These are phyloP conservation scores for Chironomus tepperi DNA, from an alignment of 1,140 invertebrate species.

Conservation along the genomic window DNA sequence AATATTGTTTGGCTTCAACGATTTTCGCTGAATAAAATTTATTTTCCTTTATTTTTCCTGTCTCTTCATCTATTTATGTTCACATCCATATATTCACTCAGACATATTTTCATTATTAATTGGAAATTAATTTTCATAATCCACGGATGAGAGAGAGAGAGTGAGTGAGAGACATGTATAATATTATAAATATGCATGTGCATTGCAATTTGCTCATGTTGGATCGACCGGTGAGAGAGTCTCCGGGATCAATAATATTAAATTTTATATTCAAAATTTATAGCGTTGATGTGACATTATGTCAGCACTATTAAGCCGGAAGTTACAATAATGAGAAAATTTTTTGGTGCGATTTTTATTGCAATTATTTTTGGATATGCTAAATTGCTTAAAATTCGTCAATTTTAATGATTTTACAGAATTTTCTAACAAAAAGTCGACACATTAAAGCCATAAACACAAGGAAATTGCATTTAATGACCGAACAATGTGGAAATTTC, in stretches of 20 bases:
- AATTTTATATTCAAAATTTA: background rate
- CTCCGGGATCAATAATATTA: background rate
- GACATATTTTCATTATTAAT: background rate
- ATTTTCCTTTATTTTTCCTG: background rate
- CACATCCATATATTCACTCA: background rate
- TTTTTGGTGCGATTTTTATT: background rate
- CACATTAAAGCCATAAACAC: background rate
- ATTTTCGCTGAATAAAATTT: background rate
- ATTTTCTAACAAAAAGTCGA: no score
- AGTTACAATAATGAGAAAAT: background rate
- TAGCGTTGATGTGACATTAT: background rate
- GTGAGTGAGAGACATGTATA: background rate
- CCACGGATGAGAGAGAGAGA: background rate
- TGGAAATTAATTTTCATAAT: conserved; percentile 12
- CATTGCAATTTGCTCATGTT: background rate
- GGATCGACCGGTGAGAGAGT: no score
- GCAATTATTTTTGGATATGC: background rate
- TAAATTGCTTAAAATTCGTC: background rate
- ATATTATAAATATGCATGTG: background rate
- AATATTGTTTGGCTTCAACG: no score
- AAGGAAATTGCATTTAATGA: background rate
- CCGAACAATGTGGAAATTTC: background rate
- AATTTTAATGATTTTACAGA: background rate
- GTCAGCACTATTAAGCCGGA: background rate
- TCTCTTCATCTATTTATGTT: background rate